These are phyloP conservation scores for Otis tarda DNA, from an alignment of 2,113 vertebrate species.

Conservation along the genomic window DNA sequence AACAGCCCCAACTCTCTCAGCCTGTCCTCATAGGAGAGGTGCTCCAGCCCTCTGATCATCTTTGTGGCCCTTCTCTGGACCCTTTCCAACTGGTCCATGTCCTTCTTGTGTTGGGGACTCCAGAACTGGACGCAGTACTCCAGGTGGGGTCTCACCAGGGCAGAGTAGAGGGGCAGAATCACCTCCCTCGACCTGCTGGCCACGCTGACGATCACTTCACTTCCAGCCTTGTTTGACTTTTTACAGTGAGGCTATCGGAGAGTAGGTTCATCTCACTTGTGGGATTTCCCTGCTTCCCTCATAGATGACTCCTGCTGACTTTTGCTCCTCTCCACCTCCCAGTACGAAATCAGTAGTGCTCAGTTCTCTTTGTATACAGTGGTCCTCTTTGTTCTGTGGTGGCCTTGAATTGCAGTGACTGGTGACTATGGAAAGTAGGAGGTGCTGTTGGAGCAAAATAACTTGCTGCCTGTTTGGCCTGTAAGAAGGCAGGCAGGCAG, in stretches of 20 bases:
- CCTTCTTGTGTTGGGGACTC: too few species aligned
- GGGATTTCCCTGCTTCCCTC: background rate
- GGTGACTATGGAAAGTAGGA: rapidly evolving
- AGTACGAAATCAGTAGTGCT: background rate
- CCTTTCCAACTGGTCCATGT: too few species aligned
- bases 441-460: background rate
- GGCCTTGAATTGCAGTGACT: rapidly evolving
- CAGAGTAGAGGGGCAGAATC: too few species aligned
- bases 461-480: background rate
- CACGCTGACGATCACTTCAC: background rate
- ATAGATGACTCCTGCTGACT: background rate
- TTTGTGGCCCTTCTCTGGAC: too few species aligned
- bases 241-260: background rate
- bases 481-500: background rate
- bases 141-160: too few species aligned
- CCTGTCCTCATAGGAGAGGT: too few species aligned
- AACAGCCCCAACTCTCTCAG: too few species aligned
- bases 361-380: background rate
- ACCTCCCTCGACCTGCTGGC: too few species aligned
- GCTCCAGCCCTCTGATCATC: too few species aligned
- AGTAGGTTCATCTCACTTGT: background rate
- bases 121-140: too few species aligned
- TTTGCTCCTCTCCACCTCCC: background rate
- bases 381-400: background rate
- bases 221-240: background rate